A percentile compares a stretch with the other conserved stretches of the same genome.
These are phyloP conservation scores for Diarsia mendica DNA, from an alignment of 2,888 invertebrate genomes.

Conservation along the genomic window DNA sequence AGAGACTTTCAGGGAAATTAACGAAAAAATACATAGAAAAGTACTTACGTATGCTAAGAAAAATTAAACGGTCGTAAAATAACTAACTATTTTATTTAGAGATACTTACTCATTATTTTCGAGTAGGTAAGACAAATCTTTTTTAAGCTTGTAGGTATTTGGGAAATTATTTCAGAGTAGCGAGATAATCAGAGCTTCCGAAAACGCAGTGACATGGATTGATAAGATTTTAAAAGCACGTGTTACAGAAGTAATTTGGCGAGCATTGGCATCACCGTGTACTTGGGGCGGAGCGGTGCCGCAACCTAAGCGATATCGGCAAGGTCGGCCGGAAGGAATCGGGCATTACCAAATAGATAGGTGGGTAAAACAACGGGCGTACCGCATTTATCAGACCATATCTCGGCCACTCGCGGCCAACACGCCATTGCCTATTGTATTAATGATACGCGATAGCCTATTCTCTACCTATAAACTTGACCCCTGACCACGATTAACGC, in stretches of 20 bases:
- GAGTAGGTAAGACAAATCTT: background rate
- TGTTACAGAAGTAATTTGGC: constrained; percentile 29
- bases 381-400: constrained; percentile 82
- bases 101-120: background rate
- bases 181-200: background rate
- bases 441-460: constrained; percentile 74
- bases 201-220: background rate
- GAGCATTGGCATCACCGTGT: constrained; percentile 35
- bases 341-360: constrained; percentile 85
- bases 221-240: constrained; percentile 6
- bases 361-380: constrained; percentile 76
- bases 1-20: constrained; percentile 13
- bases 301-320: constrained; percentile 74
- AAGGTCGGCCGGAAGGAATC: constrained; percentile 87
- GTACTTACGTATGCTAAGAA: constrained; percentile 2
- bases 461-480: constrained; percentile 75
- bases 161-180: background rate
- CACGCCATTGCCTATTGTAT: constrained; percentile 65
- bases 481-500: constrained; percentile 58
- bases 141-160: background rate
- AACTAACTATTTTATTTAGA: background rate
- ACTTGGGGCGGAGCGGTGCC: constrained; percentile 55
- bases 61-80: constrained; percentile 8
- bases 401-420: constrained; percentile 69
- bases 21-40: background rate